Percentiles rank a stretch among this genome's conserved stretches.
These are phyloP conservation scores for Propithecus deckenii DNA, from an alignment of 2,797 vertebrate species.

Conservation along the genomic window DNA sequence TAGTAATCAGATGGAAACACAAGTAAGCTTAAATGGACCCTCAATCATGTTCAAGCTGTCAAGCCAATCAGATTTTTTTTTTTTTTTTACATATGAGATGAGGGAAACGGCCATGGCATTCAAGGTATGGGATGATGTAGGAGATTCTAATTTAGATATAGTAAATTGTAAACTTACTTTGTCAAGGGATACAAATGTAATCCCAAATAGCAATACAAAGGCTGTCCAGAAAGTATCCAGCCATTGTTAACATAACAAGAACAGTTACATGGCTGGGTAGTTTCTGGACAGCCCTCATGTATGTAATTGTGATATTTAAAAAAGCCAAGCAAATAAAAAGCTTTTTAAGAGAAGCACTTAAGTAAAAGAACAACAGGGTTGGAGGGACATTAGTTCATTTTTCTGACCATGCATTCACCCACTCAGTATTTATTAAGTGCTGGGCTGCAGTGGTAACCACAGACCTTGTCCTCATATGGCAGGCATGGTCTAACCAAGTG, in stretches of 20 bases:
- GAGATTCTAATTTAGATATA: not conserved
- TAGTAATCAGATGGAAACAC: slow-evolving; percentile 24
- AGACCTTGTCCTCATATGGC: not conserved
- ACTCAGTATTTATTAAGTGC: not conserved
- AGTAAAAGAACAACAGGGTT: not conserved
- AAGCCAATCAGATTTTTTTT: not conserved
- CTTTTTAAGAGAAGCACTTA: not conserved
- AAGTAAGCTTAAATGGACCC: not conserved
- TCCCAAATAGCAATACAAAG: not conserved
- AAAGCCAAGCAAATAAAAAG: not conserved
- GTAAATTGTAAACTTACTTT: not conserved
- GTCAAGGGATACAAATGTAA: not conserved
- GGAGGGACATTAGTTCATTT: too few species aligned
- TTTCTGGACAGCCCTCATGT: too few species aligned
- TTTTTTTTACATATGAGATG: not conserved
- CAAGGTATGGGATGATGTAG: not conserved
- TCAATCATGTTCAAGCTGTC: slow-evolving; percentile 20
- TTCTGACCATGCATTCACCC: not conserved
- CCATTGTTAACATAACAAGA: too few species aligned
- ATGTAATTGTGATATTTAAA: not conserved
- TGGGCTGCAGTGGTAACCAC: not conserved
- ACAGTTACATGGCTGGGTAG: too few species aligned
- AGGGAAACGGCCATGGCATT: not conserved
- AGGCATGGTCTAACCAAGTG: not conserved
- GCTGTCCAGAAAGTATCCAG: too few species aligned